A percentile compares a stretch with the other conserved stretches of the same genome.
Conservation (phyloP, 2,888 invertebrate genomes). For the Nineta flava region DNA sequence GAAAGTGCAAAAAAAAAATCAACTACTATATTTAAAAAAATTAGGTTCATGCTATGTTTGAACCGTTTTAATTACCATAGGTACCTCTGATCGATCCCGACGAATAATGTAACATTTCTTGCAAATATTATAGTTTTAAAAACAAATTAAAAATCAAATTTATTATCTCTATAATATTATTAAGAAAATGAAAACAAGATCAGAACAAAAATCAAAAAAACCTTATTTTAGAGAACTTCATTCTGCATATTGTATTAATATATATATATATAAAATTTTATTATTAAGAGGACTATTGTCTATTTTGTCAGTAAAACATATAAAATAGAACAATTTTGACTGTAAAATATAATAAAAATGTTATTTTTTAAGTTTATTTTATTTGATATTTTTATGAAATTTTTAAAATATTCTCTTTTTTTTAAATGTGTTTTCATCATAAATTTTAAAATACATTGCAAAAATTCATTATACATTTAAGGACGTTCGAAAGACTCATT, state of each 20-base stretch:
- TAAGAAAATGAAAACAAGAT: conserved; percentile 3
- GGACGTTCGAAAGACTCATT: no score
- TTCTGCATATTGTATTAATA: conserved; percentile 2
- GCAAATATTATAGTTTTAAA: neutral
- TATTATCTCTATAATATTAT: neutral
- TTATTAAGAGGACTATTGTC: neutral
- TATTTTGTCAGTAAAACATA: neutral
- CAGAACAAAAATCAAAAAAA: neutral
- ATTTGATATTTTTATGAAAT: neutral
- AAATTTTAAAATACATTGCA: no score
- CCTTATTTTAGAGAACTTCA: neutral
- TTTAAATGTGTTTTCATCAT: no score
- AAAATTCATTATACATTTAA: no score
- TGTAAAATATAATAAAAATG: neutral
- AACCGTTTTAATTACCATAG: neutral
- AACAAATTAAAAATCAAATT: neutral
- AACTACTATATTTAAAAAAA: no score
- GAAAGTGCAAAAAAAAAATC: neutral
- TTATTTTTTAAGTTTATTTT: neutral
- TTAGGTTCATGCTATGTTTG: neutral
- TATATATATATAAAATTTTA: neutral
- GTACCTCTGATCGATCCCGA: neutral
- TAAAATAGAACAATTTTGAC: neutral
- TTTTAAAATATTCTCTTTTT: no score
- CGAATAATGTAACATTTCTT: neutral